These are phyloP conservation scores for Sylvietta virens DNA, from an alignment of 2,113 vertebrate species.

Conservation along the genomic window DNA sequence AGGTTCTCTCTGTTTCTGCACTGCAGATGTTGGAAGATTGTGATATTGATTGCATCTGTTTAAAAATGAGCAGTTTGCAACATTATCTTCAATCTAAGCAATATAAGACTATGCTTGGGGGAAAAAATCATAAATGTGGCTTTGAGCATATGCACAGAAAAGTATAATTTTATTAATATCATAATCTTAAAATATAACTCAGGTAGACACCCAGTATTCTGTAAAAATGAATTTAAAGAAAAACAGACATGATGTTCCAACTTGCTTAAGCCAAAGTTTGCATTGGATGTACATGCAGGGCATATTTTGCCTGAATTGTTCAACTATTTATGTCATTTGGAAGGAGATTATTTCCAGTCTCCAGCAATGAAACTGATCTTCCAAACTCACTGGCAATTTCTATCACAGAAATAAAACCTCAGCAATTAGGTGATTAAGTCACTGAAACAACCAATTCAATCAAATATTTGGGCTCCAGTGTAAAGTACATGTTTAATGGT, in stretches of 20 bases:
- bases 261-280: conserved; percentile 27
- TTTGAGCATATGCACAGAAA: neutral
- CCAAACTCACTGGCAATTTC: neutral
- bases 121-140: neutral
- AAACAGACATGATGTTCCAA: neutral
- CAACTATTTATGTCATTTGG: conserved; percentile 22
- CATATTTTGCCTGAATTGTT: conserved; percentile 10
- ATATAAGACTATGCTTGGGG: fast-evolving
- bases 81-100: neutral
- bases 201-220: neutral
- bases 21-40: neutral
- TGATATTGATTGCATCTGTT: neutral
- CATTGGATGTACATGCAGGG: conserved; percentile 3
- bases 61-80: neutral
- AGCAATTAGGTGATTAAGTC: neutral
- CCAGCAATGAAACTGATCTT: neutral
- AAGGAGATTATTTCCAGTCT: conserved; percentile 11
- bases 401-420: neutral
- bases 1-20: neutral
- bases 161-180: neutral
- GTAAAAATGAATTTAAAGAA: conserved; percentile 4
- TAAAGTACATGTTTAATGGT: neutral
- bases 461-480: neutral
- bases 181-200: neutral
- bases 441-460: neutral